A percentile compares a stretch with the other conserved stretches of the same genome.
Conservation (phyloP, 2,888 invertebrate genomes). For the Sipha maydis region DNA sequence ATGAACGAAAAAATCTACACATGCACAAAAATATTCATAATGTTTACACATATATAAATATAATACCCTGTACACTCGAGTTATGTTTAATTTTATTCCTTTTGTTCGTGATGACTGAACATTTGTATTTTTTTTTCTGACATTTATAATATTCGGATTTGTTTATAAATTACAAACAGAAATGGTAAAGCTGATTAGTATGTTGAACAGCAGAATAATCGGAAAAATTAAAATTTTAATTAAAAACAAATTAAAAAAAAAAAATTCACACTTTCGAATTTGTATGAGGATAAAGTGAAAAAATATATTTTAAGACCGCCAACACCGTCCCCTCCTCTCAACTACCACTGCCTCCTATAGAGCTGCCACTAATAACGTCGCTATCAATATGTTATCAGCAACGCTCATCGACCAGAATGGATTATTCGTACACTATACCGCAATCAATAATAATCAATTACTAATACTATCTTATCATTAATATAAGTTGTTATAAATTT, state of each 20-base stretch:
- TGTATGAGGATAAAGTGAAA: not conserved
- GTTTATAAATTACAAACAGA: slow-evolving; percentile 15
- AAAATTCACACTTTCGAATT: not conserved
- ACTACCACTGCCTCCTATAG: too few species aligned
- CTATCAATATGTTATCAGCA: too few species aligned
- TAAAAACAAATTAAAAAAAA: slow-evolving; percentile 34
- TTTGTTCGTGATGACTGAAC: not conserved
- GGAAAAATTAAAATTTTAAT: slow-evolving; percentile 33
- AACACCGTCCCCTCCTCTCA: too few species aligned
- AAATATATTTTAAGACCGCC: too few species aligned
- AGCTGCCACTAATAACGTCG: too few species aligned
- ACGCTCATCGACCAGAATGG: too few species aligned
- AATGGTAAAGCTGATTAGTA: slow-evolving; percentile 31
- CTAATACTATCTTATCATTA: too few species aligned
- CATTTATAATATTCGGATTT: slow-evolving; percentile 13
- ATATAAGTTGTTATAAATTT: too few species aligned
- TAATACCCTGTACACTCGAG: not conserved
- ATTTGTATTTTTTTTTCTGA: not conserved
- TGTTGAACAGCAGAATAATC: slow-evolving; percentile 9
- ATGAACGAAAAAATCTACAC: not conserved
- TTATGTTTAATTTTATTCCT: not conserved
- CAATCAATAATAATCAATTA: too few species aligned
- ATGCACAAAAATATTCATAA: not conserved
- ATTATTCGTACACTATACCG: too few species aligned
- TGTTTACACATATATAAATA: not conserved